A percentile compares a stretch with the other conserved stretches of the same genome.
These are phyloP conservation scores for Heteromurus nitidus DNA, from an alignment of 2,888 invertebrate species.

Conservation along the genomic window DNA sequence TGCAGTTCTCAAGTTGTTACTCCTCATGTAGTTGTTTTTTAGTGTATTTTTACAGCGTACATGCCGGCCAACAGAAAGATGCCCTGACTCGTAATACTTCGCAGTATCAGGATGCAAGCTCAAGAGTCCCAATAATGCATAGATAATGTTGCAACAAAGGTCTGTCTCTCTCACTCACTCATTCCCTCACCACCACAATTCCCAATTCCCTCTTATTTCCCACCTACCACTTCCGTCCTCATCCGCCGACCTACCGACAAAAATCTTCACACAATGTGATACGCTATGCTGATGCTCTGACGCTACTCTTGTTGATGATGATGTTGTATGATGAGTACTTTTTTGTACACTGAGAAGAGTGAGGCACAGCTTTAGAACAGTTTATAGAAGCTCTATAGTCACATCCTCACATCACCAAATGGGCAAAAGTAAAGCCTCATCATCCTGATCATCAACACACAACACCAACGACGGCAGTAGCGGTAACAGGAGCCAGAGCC, in stretches of 20 bases:
- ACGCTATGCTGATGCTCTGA: background rate
- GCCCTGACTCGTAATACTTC: background rate
- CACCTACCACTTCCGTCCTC: slow-evolving; percentile 66
- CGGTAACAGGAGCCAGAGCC: slow-evolving; percentile 44
- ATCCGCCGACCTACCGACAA: slow-evolving; percentile 64
- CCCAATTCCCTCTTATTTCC: slow-evolving; percentile 63
- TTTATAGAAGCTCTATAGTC: background rate
- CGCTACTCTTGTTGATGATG: too few species aligned
- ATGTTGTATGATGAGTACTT: slow-evolving; percentile 5
- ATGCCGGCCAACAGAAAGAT: background rate
- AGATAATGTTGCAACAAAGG: slow-evolving; percentile 28
- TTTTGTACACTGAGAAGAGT: background rate
- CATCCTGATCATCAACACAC: slow-evolving; percentile 24
- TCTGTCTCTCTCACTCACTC: slow-evolving; percentile 25
- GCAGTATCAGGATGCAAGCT: background rate
- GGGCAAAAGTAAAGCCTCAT: too few species aligned
- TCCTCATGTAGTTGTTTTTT: too few species aligned
- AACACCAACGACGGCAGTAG: slow-evolving; percentile 46
- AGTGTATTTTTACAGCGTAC: too few species aligned
- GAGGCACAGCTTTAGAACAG: background rate
- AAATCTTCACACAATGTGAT: slow-evolving; percentile 55
- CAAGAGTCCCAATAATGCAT: background rate
- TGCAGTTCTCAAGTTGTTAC: too few species aligned
- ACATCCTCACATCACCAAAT: slow-evolving; percentile 21
- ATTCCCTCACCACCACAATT: slow-evolving; percentile 45